A percentile compares a stretch with the other conserved stretches of the same genome.
Evolutionary conservation across 1,140 invertebrate genomes (phyloP).

Genomic region (Zophobas atratus): DNA sequence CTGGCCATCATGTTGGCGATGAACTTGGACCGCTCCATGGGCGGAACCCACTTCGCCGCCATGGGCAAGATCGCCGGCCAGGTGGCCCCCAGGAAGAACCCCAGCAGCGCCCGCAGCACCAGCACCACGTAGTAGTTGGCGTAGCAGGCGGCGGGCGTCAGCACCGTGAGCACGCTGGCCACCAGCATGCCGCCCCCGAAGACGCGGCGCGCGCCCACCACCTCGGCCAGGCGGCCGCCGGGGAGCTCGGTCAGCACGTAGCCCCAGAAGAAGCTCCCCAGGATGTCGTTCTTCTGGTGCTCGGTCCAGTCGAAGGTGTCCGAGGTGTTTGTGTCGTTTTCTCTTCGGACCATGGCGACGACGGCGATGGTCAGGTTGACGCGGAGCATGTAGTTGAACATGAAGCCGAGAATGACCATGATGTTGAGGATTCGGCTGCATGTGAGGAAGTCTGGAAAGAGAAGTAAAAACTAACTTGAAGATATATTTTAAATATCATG

Average conservation of each 20-base stretch:
- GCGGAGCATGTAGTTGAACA: slow-evolving; percentile 90
- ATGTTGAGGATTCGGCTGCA: slow-evolving; percentile 86
- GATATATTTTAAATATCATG: background rate
- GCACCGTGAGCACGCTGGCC: slow-evolving; percentile 85
- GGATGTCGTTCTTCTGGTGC: slow-evolving; percentile 81
- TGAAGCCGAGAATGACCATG: slow-evolving; percentile 89
- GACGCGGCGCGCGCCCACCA: slow-evolving; percentile 85
- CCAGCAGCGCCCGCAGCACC: slow-evolving; percentile 77
- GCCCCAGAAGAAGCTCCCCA: slow-evolving; percentile 93
- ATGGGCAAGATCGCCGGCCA: slow-evolving; percentile 94
- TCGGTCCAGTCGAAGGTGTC: slow-evolving; percentile 53
- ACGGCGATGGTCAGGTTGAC: slow-evolving; percentile 93
- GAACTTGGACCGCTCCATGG: slow-evolving; percentile 90
- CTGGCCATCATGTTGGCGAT: slow-evolving; percentile 92
- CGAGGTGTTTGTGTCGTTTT: slow-evolving; percentile 67
- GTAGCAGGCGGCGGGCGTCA: slow-evolving; percentile 84
- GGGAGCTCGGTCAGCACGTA: slow-evolving; percentile 91
- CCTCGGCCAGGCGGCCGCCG: slow-evolving; percentile 87
- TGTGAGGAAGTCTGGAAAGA: slow-evolving; percentile 69
- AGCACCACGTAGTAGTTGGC: slow-evolving; percentile 76
- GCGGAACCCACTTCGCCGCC: slow-evolving; percentile 92
- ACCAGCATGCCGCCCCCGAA: slow-evolving; percentile 89
- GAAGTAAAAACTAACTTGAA: slow-evolving; percentile 4
- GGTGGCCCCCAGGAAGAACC: slow-evolving; percentile 87
- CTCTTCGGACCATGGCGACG: slow-evolving; percentile 83